Base-by-base conservation (phyloP, 2,888 invertebrate species). In the Leptinotarsa rubiginosa region DNA sequence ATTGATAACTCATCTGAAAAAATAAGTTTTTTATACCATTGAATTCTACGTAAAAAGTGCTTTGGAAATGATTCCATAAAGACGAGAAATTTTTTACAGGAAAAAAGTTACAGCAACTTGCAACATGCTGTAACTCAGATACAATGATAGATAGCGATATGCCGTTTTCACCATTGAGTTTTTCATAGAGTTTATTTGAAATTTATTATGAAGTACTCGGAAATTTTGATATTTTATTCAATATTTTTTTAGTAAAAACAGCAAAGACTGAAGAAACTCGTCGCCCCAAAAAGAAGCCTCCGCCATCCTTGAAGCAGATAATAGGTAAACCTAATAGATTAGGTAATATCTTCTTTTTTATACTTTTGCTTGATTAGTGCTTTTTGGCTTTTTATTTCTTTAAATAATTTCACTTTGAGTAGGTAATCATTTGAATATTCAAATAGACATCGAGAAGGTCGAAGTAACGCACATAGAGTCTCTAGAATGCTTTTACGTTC, bases 391-490 rank as follows among this genome's bases (percentile, higher is more conserved):
- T 52, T 3, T 20, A 20, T 56, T 20, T 15, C 3, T n/a, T 54
- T 1, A 3, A 15, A 22, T 22, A 22, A 22, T 2, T 56, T 25
- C 15, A 13, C 20, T 2, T 56, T 56, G 4, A 3, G 13, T 3
- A 56, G 56, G 56, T 25, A 22, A 20, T 25, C 22, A 56, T 22
- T 56, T 56, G 15, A 16, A 15, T 50, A 64, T 72, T 62, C 59
- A 71, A 5, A 71, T 73, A 65, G 78, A 78, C 59, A 75, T 77
- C 41, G 80, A 79, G 54, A 74, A 75, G 67, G 81, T 84, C 16
- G 79, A 79, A 54, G 80, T 85, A 5, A 83, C 84, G 7, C 84
- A 85, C 65, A 82, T 85, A 41, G 82, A 84, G 73, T 83, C 83
- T 7, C 78, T 85, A 66, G 81, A 84, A 41, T 81, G 82, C 71